These are phyloP conservation scores for Gryllus bimaculatus DNA, from an alignment of 1,140 invertebrate genomes.

Conservation along the genomic window DNA sequence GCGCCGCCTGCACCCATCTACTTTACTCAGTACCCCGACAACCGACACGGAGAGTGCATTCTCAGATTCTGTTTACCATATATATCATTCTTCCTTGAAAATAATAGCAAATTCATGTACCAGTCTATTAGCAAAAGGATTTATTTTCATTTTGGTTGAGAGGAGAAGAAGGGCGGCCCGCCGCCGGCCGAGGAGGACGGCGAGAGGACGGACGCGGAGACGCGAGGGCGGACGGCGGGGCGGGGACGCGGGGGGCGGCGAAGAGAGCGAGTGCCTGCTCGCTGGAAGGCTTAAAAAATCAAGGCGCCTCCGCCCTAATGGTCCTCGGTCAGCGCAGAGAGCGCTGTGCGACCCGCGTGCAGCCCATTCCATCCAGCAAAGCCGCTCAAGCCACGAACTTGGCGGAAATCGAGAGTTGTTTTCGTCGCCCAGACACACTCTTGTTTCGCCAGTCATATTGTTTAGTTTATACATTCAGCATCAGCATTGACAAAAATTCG, in stretches of 20 bases:
- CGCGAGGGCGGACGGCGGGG: not conserved
- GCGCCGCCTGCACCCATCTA: slow-evolving; percentile 13
- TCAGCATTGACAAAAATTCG: too few species aligned
- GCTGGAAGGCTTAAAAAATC: not conserved
- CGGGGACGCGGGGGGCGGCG: not conserved
- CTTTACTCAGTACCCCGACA: slow-evolving; percentile 15
- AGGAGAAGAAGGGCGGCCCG: not conserved
- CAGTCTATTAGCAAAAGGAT: slow-evolving; percentile 42
- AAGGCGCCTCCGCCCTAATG: not conserved
- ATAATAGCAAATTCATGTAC: slow-evolving; percentile 42
- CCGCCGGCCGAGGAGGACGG: not conserved
- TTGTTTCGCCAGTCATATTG: too few species aligned
- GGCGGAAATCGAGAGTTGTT: too few species aligned
- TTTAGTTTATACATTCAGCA: too few species aligned
- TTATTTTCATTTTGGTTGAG: slow-evolving; percentile 38
- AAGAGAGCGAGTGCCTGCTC: slow-evolving; percentile 1
- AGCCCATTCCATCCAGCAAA: too few species aligned
- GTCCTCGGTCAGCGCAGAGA: too few species aligned
- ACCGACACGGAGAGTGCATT: slow-evolving; percentile 32
- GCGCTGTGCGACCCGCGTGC: too few species aligned
- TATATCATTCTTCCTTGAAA: slow-evolving; percentile 35
- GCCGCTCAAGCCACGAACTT: too few species aligned
- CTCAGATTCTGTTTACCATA: slow-evolving; percentile 39
- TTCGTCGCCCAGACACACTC: too few species aligned
- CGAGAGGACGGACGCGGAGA: not conserved